These are phyloP conservation scores for Tetragonula clypearis DNA, from an alignment of 1,140 invertebrate genomes.

Conservation along the genomic window DNA sequence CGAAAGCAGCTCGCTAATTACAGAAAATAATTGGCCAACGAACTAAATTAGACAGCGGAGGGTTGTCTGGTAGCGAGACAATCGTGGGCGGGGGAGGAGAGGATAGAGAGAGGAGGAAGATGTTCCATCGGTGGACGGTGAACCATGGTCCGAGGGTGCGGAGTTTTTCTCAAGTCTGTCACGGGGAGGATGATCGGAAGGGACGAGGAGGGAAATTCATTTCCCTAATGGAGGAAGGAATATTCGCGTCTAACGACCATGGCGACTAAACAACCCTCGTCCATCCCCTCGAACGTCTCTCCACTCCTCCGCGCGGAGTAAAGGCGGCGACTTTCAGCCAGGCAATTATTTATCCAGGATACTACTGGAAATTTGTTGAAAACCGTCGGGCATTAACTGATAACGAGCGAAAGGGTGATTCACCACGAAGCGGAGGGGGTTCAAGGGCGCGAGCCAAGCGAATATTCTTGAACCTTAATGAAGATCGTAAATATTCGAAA, in stretches of 20 bases:
- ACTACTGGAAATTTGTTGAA: conserved; percentile 5
- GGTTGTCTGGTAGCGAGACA: conserved; percentile 25
- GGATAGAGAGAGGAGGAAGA: background rate
- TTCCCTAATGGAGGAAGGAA: conserved; percentile 71
- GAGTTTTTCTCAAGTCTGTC: conserved; percentile 32
- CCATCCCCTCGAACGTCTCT: conserved; percentile 6
- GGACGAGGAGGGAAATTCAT: conserved; percentile 64
- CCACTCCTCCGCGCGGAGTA: background rate
- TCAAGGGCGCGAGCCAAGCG: background rate
- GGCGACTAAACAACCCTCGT: conserved; percentile 64
- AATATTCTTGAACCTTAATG: conserved; percentile 9
- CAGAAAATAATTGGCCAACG: conserved; percentile 59
- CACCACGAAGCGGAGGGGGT: background rate
- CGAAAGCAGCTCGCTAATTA: conserved; percentile 54
- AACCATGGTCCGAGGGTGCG: background rate
- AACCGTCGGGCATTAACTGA: background rate
- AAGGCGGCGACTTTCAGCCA: conserved; percentile 3
- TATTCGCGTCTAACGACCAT: conserved; percentile 63
- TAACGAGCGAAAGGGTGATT: conserved; percentile 2
- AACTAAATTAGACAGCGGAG: conserved; percentile 13
- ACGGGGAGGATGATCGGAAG: conserved; percentile 31
- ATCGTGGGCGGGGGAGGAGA: background rate
- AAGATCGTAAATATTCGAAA: conserved; percentile 8
- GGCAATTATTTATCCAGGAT: conserved; percentile 18
- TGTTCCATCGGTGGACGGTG: background rate